Conservation (phyloP, 2,797 vertebrate genomes). For the Rallus crepitans region DNA sequence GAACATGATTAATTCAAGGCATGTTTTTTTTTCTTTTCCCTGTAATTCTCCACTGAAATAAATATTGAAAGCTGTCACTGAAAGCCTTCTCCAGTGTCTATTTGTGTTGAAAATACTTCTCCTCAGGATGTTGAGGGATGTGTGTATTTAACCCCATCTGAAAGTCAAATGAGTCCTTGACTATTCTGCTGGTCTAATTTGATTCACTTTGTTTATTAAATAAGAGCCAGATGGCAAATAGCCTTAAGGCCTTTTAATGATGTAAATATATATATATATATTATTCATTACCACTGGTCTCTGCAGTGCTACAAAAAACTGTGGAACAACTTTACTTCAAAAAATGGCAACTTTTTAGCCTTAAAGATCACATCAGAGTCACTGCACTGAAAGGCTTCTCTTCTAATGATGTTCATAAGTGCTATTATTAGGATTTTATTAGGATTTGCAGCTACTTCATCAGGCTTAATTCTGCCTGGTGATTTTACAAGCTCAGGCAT, state of each 20-base stretch:
- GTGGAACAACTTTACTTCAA: neutral
- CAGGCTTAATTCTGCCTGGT: neutral
- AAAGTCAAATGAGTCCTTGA: conserved; percentile 14
- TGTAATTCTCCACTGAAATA: conserved; percentile 1
- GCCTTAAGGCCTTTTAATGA: neutral
- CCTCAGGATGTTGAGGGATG: conserved; percentile 5
- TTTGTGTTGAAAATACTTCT: conserved; percentile 48
- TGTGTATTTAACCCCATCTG: conserved; percentile 11
- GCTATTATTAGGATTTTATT: conserved; percentile 13
- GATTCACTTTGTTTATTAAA: conserved; percentile 20
- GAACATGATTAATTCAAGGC: neutral
- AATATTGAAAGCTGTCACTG: neutral
- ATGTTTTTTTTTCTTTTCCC: neutral
- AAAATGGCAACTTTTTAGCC: neutral
- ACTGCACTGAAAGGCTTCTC: neutral
- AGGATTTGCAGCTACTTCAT: neutral
- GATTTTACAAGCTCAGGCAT: neutral
- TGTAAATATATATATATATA: neutral
- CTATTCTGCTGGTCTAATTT: neutral
- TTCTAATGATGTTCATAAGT: neutral
- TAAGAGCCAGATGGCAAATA: neutral
- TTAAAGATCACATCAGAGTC: neutral
- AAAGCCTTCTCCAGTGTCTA: conserved; percentile 25
- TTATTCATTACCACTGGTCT: neutral
- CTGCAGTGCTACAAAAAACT: neutral